Base-by-base conservation (phyloP, 2,888 invertebrate species). In the Tetramorium bicarinatum region DNA sequence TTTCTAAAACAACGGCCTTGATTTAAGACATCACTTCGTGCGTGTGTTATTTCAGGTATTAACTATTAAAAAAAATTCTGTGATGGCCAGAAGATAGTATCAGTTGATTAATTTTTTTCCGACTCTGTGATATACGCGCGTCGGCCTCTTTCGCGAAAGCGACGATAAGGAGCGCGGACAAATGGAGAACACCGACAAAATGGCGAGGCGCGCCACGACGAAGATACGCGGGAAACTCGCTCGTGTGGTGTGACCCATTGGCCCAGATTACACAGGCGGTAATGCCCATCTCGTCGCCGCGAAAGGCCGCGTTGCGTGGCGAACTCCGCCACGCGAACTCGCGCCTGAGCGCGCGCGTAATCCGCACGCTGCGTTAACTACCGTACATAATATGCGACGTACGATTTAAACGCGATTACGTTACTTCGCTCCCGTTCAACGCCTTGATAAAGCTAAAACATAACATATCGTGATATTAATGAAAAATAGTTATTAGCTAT, bases 201-300 rank as follows among this genome's bases (percentile, higher is more conserved):
- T 75, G 64, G 71, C 69, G 80, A 64, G 77, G 74, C 56, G 69
- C 83, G 84, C 83, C 76, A 56, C 74, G 87, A 62, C 77, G 61
- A 52, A 88, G 89, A 49, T 49, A 92, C 91, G 92, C 92, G 93
- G 93, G 92, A 93, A 94, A 93, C 92, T 92, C 91, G 88, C 90
- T 91, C 90, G 91, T 87, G 91, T 92, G 15, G 54, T 29, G 41
- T 66, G 94, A 94, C 94, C 94, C 89, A 94, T 92, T 94, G 93
- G 85, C 94, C 94, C 91, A 94, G 92, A 93, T 94, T 85, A 71
- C 64, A 62, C 85, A 87, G 82, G 85, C 86, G 69, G 82, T 80
- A 82, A 82, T 84, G 77, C 82, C 75, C 75, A 77, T 54, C 82
- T 64, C 54, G 62, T 52, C 52, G 62, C 62, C 82, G 69, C 85